Conservation (phyloP, 1,140 invertebrate species). For the Brachionus manjavacas region DNA sequence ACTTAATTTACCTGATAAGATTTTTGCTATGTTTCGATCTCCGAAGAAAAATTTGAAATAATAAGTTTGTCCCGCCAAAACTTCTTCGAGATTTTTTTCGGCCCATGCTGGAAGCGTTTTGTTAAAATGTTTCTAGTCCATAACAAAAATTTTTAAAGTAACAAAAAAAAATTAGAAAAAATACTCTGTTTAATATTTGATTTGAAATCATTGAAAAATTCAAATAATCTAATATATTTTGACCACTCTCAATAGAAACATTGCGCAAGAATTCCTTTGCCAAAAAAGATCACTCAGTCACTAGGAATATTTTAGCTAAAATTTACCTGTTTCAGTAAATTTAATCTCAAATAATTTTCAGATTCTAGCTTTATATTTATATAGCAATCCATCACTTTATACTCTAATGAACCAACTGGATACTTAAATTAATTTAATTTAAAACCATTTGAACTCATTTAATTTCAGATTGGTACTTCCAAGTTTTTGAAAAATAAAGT, state of each 20-base stretch:
- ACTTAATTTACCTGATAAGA: not conserved
- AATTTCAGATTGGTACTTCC: not conserved
- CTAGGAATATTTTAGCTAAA: not conserved
- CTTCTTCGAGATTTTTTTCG: not conserved
- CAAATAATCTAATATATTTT: not conserved
- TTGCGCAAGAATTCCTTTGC: not conserved
- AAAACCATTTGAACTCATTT: not conserved
- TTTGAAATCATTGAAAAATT: not conserved
- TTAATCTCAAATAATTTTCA: not conserved
- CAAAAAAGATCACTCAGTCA: not conserved
- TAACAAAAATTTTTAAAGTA: not conserved
- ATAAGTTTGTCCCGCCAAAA: not conserved
- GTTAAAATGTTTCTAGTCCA: not conserved
- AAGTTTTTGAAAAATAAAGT: not conserved
- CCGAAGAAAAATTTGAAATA: not conserved
- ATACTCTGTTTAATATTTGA: not conserved
- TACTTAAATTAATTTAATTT: not conserved
- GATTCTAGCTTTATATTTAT: not conserved
- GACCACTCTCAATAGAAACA: not conserved
- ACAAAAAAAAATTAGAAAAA: not conserved
- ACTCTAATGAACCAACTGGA: not conserved
- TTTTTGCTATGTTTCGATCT: slow-evolving; percentile 1
- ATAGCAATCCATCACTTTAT: not conserved
- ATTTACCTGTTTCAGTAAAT: not conserved
- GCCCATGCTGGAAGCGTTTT: not conserved